phyloP scores from a whole-genome alignment of 2,888 invertebrate species.

The Anagyrus pseudococci region DNA sequence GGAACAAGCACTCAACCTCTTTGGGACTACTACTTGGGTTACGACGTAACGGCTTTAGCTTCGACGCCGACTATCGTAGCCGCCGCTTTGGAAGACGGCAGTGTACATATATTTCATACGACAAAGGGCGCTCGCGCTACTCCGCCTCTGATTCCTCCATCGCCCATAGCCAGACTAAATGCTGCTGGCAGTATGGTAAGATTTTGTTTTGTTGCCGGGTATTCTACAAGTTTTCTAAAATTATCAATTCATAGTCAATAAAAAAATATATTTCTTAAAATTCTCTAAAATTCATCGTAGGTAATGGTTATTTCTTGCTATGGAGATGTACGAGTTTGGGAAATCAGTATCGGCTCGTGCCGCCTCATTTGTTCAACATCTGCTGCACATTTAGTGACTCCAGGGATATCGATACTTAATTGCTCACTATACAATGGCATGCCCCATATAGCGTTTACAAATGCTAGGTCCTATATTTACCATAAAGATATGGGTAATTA shows the following conservation, averaged over 20 bases:
- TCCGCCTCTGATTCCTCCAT: conserved; percentile 57
- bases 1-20: conserved; percentile 55
- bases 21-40: conserved; percentile 58
- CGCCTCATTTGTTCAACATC: conserved; percentile 57
- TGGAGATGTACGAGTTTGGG: conserved; percentile 60
- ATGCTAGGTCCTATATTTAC: conserved; percentile 85
- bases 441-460: conserved; percentile 84
- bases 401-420: conserved; percentile 53
- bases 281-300: too few species aligned
- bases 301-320: conserved; percentile 60
- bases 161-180: conserved; percentile 56
- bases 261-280: too few species aligned
- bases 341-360: conserved; percentile 52
- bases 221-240: too few species aligned
- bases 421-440: conserved; percentile 71
- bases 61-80: conserved; percentile 57
- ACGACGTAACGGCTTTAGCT: conserved; percentile 57
- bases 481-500: conserved; percentile 81
- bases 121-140: conserved; percentile 55
- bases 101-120: conserved; percentile 57
- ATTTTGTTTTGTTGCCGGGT: too few species aligned
- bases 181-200: conserved; percentile 57
- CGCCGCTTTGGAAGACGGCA: conserved; percentile 57
- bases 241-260: too few species aligned
- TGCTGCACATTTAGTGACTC: conserved; percentile 55